Percentiles rank a stretch among this genome's conserved stretches.
phyloP scores from a whole-genome alignment of 37 sponge, comb jelly and placozoan genomes.

The Dysidea cf. avara region DNA sequence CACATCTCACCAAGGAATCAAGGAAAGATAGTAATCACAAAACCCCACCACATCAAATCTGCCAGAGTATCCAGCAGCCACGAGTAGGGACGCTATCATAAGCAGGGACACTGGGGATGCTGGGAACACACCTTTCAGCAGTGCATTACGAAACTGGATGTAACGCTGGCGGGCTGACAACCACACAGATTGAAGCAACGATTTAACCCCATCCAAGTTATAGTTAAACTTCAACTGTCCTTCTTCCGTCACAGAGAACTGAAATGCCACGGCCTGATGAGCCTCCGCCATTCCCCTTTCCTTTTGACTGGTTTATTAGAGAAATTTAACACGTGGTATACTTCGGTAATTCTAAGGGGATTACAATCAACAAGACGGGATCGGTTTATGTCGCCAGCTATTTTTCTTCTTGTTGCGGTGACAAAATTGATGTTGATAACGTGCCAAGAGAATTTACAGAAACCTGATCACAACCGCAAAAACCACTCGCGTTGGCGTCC shows the following conservation, averaged over 20 bases:
- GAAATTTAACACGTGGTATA: background rate
- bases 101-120: conserved; percentile 79
- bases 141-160: conserved; percentile 11
- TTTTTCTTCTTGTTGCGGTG: no score
- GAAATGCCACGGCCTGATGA: conserved; percentile 94
- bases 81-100: conserved; percentile 9
- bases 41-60: background rate
- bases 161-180: conserved; percentile 5
- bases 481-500: no score
- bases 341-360: background rate
- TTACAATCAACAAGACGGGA: background rate
- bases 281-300: conserved; percentile 98
- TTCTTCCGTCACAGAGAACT: conserved; percentile 90
- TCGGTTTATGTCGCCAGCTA: background rate
- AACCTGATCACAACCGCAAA: no score
- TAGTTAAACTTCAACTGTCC: conserved; percentile 62
- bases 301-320: background rate
- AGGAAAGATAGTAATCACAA: background rate
- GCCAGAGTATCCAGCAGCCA: conserved; percentile 9
- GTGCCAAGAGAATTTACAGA: no score
- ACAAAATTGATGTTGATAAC: no score
- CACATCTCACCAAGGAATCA: background rate
- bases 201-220: conserved; percentile 45
- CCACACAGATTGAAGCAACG: conserved; percentile 1
- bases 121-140: conserved; percentile 66